A percentile compares a stretch with the other conserved stretches of the same genome.
Conservation (phyloP, 2,888 invertebrate species). For the Micoletzkya japonica region DNA sequence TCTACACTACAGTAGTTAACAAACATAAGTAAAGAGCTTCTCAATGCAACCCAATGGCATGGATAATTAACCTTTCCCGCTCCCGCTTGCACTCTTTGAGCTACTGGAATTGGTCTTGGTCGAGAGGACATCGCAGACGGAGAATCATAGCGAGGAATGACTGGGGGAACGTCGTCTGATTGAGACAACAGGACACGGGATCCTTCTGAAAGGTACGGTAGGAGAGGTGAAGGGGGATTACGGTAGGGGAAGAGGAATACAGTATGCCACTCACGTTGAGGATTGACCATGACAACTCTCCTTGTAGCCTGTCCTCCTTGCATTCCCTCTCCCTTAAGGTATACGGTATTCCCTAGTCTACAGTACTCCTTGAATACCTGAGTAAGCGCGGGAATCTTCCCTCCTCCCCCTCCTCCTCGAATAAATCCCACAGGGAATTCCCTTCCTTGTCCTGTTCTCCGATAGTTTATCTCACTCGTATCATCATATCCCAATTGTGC, state of each 20-base stretch:
- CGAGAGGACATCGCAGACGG: neutral
- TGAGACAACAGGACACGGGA: neutral
- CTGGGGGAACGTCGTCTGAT: slow-evolving; percentile 6
- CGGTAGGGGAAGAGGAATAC: neutral
- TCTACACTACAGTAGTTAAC: too few species aligned
- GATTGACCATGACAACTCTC: slow-evolving; percentile 27
- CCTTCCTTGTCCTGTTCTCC: slow-evolving; percentile 19
- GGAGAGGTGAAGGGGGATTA: too few species aligned
- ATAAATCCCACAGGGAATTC: slow-evolving; percentile 24
- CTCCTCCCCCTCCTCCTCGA: slow-evolving; percentile 27
- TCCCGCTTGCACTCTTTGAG: slow-evolving; percentile 25
- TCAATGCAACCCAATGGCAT: too few species aligned
- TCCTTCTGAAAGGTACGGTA: too few species aligned
- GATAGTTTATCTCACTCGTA: slow-evolving; percentile 6
- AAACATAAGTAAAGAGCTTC: too few species aligned
- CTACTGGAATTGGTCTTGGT: neutral
- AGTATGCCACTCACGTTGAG: slow-evolving; percentile 5
- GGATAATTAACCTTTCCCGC: slow-evolving; percentile 27
- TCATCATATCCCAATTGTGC: neutral
- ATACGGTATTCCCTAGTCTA: neutral
- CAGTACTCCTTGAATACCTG: neutral
- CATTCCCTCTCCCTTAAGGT: too few species aligned
- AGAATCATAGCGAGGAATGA: slow-evolving; percentile 23
- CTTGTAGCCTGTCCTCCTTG: neutral
- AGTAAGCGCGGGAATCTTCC: neutral